Base-by-base conservation (phyloP, 2,888 invertebrate genomes). In the Nasonia oneida region DNA sequence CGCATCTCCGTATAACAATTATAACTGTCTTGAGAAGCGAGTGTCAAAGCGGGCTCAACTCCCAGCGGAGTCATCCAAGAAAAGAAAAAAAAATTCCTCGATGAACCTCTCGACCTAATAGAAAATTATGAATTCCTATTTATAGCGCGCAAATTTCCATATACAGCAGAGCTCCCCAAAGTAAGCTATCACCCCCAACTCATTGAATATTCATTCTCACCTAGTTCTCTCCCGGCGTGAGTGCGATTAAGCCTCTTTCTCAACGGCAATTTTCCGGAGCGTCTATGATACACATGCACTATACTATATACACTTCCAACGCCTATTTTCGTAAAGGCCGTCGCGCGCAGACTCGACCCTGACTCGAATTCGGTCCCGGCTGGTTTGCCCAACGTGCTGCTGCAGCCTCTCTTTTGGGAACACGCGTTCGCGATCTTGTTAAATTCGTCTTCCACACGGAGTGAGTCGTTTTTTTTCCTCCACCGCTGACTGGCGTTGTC, bases 331-430 rank as follows among this genome's bases (percentile, higher is more conserved):
- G 90, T 88, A 84, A 84, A 88, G 87, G 78, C 70, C 86, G 42
- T 39, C 70, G 67, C 84, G 81, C 87, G 86, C 83, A 76, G 84
- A 86, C 86, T 81, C 90, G 91, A 91, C 91, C 91, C 90, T 91
- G 91, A 91, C 91, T 91, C 87, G 89, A 89, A 91, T 91, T 89
- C 89, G 86, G 86, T 89, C 89, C 88, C 85, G 88, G 86, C 89
- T 88, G 42, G n/a, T 42, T 18, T 42, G n/a, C 71, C 71, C 23
- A 64, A 64, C 23, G 23, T 18, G 64, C 33, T 88, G 89, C 89
- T 88, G 67, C 89, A 89, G 90, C 85, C 88, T 88, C 89, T 89
- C 88, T 85, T 89, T 87, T 87, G 86, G 89, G 87, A 87, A 86
- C 86, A 78, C 80, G 85, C 87, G 84, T 88, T 67, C 10, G 29